Conservation (phyloP, 1,140 invertebrate species). For the Drosophila sp. region DNA sequence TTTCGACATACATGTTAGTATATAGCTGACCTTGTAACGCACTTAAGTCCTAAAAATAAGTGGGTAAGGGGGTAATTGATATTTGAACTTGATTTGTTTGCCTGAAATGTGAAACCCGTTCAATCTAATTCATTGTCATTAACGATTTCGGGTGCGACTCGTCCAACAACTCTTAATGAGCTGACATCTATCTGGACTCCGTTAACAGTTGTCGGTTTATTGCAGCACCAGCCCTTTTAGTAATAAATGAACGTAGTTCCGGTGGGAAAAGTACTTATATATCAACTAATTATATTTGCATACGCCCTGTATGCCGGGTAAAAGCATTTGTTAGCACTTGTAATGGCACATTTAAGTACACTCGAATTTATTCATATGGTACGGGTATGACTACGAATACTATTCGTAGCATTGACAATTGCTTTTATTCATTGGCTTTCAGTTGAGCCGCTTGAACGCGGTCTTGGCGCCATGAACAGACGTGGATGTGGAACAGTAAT, state of each 20-base stretch:
- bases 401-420: constrained; percentile 30
- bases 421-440: constrained; percentile 29
- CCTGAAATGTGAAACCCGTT: constrained; percentile 4
- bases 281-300: constrained; percentile 46
- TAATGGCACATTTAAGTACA: constrained; percentile 17
- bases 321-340: constrained; percentile 28
- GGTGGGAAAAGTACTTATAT: constrained; percentile 37
- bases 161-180: constrained; percentile 21
- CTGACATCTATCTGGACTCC: constrained; percentile 3
- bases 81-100: constrained; percentile 58
- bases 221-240: neutral
- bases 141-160: constrained; percentile 23
- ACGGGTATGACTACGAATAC: neutral
- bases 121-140: constrained; percentile 26
- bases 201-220: constrained; percentile 7
- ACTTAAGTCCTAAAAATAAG: constrained; percentile 49
- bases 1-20: constrained; percentile 12
- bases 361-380: constrained; percentile 24
- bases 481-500: constrained; percentile 14
- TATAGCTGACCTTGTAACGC: constrained; percentile 62
- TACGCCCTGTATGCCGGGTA: neutral
- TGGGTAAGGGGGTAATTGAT: constrained; percentile 52
- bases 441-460: constrained; percentile 6
- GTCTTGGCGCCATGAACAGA: constrained; percentile 25
- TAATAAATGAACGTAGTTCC: constrained; percentile 22